These are phyloP conservation scores for Geopemphigus sp. DNA, from an alignment of 1,140 invertebrate species.

Conservation along the genomic window DNA sequence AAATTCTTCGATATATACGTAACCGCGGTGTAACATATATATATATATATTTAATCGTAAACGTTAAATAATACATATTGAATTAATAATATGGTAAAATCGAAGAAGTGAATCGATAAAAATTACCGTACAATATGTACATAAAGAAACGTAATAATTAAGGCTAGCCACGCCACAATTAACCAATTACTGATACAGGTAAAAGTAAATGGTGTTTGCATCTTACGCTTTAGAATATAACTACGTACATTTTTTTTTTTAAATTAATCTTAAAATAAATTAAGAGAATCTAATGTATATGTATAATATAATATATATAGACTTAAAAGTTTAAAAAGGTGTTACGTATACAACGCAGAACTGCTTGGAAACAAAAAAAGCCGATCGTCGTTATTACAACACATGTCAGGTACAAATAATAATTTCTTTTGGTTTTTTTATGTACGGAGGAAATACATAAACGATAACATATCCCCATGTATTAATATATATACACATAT, in stretches of 20 bases:
- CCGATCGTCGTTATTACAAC: conserved; percentile 13
- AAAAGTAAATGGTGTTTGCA: conserved; percentile 31
- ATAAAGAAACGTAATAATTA: conserved; percentile 3
- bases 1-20: background rate
- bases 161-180: background rate
- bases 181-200: background rate
- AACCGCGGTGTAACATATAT: background rate
- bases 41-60: background rate
- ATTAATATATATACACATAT: too few relatives aligned
- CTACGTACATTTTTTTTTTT: conserved; percentile 4
- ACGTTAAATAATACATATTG: background rate
- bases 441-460: conserved; percentile 43
- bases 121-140: background rate
- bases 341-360: conserved; percentile 13
- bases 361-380: conserved; percentile 14
- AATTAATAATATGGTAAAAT: conserved; percentile 22
- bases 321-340: conserved; percentile 24
- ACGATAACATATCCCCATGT: conserved; percentile 19
- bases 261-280: conserved; percentile 29
- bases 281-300: background rate
- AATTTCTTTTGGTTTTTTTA: conserved; percentile 28
- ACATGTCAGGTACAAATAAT: conserved; percentile 47
- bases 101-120: conserved; percentile 32
- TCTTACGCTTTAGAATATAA: conserved; percentile 41
- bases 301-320: too few relatives aligned